Base-by-base conservation (phyloP, 2,888 invertebrate species). In the Molanna angustata region DNA sequence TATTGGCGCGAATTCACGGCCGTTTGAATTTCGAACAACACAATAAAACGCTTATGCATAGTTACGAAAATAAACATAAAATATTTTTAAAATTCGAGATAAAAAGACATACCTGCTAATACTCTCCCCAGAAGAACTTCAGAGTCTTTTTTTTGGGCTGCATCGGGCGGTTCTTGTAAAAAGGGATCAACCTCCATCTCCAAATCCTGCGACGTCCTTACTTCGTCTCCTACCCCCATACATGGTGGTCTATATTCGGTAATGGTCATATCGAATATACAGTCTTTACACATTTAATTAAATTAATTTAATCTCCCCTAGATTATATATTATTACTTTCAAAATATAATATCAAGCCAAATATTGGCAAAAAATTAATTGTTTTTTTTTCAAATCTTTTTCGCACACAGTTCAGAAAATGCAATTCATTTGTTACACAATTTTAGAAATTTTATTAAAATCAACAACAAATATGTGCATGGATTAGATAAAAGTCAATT, bases 121-220 rank as follows among this genome's bases (percentile, higher is more conserved):
- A 81, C 80, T 59, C 79, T 67, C 58, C 80, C 81, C 16, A 81
- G 67, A 4, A 81, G 71, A 63, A 80, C 73, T 63, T 80, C 80
- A 64, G 65, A 60, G 58, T 62, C 55, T 51, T 50, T 48, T 59
- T 59, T 39, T 58, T 52, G 57, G 6, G 56, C 33, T 37, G 44
- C 32, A 43, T 51, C 47, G 22, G 50, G 16, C 27, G 49, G 31
- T 16, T 50, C 54, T 39, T 52, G 55, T 20, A 43, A 45, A 56
- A 55, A 60, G 14, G 61, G 64, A 49, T 64, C 65, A 17, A 62
- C 63, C 27, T 68, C 69, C 56, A 71, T 69, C 13, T 69, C 68
- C 56, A 65, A 65, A 46, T 70, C 69, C 32, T 64, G 56, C 4
- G 46, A 20, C 11, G 41, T 40, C 41, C 43, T 49, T 18, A 49